Base-by-base conservation (phyloP, 1,140 invertebrate species). In the Calephelis nemesis region DNA sequence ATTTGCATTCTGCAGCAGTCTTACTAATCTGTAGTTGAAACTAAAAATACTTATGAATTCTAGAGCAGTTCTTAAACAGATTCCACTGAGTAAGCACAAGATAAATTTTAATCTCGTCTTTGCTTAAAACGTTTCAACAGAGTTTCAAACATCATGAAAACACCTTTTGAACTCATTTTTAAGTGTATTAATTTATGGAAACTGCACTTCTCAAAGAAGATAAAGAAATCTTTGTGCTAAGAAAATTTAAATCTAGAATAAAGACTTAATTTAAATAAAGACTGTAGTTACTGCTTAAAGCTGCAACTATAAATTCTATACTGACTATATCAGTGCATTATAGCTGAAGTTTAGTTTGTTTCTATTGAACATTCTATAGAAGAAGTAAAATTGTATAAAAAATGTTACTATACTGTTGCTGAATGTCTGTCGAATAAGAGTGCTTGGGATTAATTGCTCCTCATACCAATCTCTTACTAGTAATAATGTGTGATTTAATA, bases 171-270 rank as follows among this genome's bases (percentile, higher is more conserved):
- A 45, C 13, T 52, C 39, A 19, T 15, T 54, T 39, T 58, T 58
- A 15, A 42, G 50, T 39, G 19, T 71, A 68, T 64, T 71, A 64
- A 67, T 67, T 67, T 64, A 62, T 54, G 66, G 63, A 71, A 58
- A 68, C 52, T 71, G 67, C 52, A 60, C 60, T 65, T 58, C 64
- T 48, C 62, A 64, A 71, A 68, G 62, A 60, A 62, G 54, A 66
- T 66, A 70, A 70, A 67, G 65, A 48, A 71, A 68, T 65, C 65
- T 71, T 71, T 71, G 65, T 63, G 66, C 62, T 67, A 63, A 62
- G 45, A 42, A 49, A 67, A 63, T 64, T 48, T 19, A 47, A 62
- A 58, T 67, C 30, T 39, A 40, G 52, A 15, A 52, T 49, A 58
- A 42, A 64, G 10, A 45, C 39, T 40, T 58, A 45, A 47, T 47